A percentile compares a stretch with the other conserved stretches of the same genome.
phyloP scores from a whole-genome alignment of 2,113 vertebrate genomes.

The Noturus placidus region DNA sequence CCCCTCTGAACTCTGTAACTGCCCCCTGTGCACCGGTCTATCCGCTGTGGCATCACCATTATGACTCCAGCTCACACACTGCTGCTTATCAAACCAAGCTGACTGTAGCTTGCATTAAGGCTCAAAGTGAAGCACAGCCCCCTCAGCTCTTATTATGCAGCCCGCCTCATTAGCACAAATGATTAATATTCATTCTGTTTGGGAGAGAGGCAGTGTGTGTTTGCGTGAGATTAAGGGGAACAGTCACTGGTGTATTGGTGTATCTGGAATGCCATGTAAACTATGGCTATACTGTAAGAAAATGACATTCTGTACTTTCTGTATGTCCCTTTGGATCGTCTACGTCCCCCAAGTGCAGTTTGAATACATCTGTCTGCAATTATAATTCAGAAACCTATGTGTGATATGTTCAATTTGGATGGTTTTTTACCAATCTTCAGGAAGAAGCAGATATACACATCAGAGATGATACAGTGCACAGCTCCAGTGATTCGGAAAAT shows the following conservation, averaged over 20 bases:
- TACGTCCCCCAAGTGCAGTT: not conserved
- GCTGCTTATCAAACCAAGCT: slow-evolving; percentile 23
- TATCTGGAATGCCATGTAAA: not conserved
- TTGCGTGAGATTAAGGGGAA: slow-evolving; percentile 28
- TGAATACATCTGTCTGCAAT: slow-evolving; percentile 8
- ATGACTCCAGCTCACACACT: not conserved
- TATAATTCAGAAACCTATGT: not conserved
- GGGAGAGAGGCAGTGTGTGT: slow-evolving; percentile 34
- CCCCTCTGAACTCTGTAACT: not conserved
- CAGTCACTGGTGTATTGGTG: slow-evolving; percentile 15
- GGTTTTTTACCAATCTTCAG: slow-evolving; percentile 2
- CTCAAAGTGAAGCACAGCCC: slow-evolving; percentile 39
- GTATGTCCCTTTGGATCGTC: not conserved
- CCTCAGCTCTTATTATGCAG: slow-evolving; percentile 51
- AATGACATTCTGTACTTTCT: not conserved
- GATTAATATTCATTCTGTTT: slow-evolving; percentile 60
- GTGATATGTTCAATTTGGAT: not conserved
- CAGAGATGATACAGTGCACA: slow-evolving; percentile 28
- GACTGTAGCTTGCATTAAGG: slow-evolving; percentile 23
- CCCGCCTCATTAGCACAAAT: slow-evolving; percentile 51
- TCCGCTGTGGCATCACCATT: slow-evolving; percentile 4
- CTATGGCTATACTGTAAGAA: not conserved
- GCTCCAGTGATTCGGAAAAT: slow-evolving; percentile 46
- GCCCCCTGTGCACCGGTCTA: not conserved
- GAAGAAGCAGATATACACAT: slow-evolving; percentile 41